phyloP scores from a whole-genome alignment of 37 sponge, comb jelly and placozoan species.

The Trichoplax adhaerens region DNA sequence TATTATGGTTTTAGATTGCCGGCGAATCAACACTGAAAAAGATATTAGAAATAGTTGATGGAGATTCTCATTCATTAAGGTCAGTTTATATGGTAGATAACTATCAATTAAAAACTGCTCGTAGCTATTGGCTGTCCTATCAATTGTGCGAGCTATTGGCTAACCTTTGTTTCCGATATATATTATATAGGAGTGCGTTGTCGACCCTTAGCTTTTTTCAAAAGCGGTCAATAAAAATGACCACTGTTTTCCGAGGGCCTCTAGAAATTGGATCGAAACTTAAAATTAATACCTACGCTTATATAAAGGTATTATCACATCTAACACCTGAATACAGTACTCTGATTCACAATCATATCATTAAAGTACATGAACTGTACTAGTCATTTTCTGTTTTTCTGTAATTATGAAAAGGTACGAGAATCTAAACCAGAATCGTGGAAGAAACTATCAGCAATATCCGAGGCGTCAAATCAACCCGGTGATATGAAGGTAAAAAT shows the following conservation, averaged over 20 bases:
- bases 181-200: no score
- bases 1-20: background rate
- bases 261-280: constrained; percentile 53
- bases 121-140: no score
- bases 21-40: constrained; percentile 34
- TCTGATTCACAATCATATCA: no score
- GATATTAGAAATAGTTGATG: constrained; percentile 27
- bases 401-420: constrained; percentile 22
- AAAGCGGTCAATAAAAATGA: constrained; percentile 38
- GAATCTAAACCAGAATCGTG: constrained; percentile 47
- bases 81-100: constrained; percentile 6
- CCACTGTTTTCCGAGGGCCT: constrained; percentile 52
- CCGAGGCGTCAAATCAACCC: constrained; percentile 52
- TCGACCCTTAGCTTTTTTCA: no score
- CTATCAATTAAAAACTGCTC: background rate
- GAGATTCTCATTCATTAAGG: constrained; percentile 40
- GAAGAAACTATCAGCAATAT: constrained; percentile 84
- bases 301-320: no score
- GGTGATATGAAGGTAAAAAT: constrained; percentile 52
- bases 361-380: no score
- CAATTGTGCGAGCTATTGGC: no score
- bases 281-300: constrained; percentile 4
- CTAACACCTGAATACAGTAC: no score
- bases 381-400: background rate
- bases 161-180: no score